Base-by-base conservation (phyloP, 2,888 invertebrate genomes). In the Napeogenes sylphis region DNA sequence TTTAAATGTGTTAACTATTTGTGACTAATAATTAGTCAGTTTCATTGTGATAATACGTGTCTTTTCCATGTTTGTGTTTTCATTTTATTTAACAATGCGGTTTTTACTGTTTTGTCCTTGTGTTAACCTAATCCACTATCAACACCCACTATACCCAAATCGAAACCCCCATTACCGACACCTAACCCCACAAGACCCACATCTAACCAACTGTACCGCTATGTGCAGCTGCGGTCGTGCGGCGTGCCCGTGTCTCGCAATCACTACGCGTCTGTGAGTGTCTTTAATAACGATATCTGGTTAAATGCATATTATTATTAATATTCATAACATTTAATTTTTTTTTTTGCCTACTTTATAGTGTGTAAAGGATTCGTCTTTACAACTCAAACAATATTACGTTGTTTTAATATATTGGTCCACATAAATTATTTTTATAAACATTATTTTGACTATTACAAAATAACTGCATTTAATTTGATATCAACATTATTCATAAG, bases 251-350 rank as follows among this genome's bases (percentile, higher is more conserved):
- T 77, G 63, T 69, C 80, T 57, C 78, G 87, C 63, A 79, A 65
- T 67, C 80, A 83, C 54, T 77, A 79, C n/a, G 70, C 79, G 62
- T 78, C 81, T 51, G 87, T 87, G 75, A 87, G 87, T 86, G 45
- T 54, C 10, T 30, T 45, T 45, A 4, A 57, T 45, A n/a, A 33
- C 12, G n/a, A 32, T 45, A 6, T 35, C 35, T 5, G 4, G 35
- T 35, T 35, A 35, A 35, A 5, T 35, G 35, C 30, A 51, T 51
- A 42, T 42, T 42, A 42, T 10, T 42, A 30, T 30, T 6, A 3
- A 30, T 51, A 51, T 51, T 14, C 35, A 14, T 47, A n/a, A 47
- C 58, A 46, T 32, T 21, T 47, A 2, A 5, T 46, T 4, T 4
- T 5, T 4, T 51, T 38, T 54, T 53, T 51, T 59, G 14, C 32